These are phyloP conservation scores for Gavia stellata DNA, from an alignment of 2,113 vertebrate genomes.

Conservation along the genomic window DNA sequence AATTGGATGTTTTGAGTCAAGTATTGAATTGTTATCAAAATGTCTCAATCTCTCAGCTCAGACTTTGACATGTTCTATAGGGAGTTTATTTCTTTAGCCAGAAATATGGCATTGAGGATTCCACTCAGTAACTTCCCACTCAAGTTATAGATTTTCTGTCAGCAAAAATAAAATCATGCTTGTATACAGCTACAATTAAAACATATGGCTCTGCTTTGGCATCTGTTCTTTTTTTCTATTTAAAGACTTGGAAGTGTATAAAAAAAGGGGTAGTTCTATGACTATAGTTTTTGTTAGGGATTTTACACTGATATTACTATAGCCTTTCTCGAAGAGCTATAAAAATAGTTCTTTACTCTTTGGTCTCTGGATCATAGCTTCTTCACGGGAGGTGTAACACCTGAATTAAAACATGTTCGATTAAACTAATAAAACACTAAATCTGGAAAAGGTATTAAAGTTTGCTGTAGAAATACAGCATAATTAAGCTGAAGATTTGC, in stretches of 20 bases:
- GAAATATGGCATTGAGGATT: conserved; percentile 66
- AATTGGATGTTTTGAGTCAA: conserved; percentile 29
- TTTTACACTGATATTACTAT: background rate
- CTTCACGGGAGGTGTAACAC: background rate
- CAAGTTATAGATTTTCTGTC: conserved; percentile 68
- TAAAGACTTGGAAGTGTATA: conserved; percentile 38
- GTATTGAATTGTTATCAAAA: conserved; percentile 62
- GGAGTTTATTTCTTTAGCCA: conserved; percentile 43
- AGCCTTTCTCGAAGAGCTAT: background rate
- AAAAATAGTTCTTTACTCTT: background rate
- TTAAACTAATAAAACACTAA: background rate
- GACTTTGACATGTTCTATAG: conserved; percentile 35
- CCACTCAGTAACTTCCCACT: conserved; percentile 66
- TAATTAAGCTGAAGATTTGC: background rate
- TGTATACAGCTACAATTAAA: conserved; percentile 68
- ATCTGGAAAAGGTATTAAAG: background rate
- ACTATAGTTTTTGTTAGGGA: background rate
- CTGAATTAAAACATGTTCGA: background rate
- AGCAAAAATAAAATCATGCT: conserved; percentile 62
- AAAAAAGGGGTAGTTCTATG: conserved; percentile 5
- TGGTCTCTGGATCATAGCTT: background rate
- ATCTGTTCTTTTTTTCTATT: conserved; percentile 65
- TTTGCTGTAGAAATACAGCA: background rate
- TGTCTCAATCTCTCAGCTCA: conserved; percentile 37
- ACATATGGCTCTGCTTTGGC: conserved; percentile 58